Evolutionary conservation across 2,113 vertebrate genomes (phyloP).

Genomic region (Perca fluviatilis): DNA sequence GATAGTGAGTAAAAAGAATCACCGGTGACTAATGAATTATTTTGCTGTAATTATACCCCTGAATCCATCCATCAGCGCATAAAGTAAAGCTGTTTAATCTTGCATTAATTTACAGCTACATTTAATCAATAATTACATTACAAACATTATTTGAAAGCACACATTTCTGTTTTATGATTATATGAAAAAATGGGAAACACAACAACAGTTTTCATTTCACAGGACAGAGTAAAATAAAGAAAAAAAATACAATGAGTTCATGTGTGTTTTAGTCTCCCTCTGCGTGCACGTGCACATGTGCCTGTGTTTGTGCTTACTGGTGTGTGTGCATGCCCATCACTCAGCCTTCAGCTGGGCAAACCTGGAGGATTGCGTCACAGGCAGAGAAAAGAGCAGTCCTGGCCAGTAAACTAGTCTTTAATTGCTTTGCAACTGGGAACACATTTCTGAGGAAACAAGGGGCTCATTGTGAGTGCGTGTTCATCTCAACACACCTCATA

Average conservation of each 20-base stretch:
- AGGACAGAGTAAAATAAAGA: constrained; percentile 4
- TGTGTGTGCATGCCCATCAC: constrained; percentile 51
- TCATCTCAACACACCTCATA: constrained; percentile 81
- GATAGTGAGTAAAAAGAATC: background rate
- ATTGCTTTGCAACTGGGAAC: constrained; percentile 82
- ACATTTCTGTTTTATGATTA: background rate
- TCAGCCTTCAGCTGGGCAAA: constrained; percentile 65
- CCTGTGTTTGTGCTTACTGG: constrained; percentile 26
- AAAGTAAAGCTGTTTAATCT: background rate
- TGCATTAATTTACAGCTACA: background rate
- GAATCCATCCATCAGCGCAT: background rate
- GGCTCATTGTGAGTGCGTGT: constrained; percentile 77
- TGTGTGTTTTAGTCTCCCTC: constrained; percentile 16
- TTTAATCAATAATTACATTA: background rate
- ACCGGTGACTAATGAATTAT: constrained; percentile 1
- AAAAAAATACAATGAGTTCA: constrained; percentile 14
- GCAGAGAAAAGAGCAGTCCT: constrained; percentile 62
- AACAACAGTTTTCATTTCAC: background rate
- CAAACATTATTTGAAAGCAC: background rate
- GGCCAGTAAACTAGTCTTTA: constrained; percentile 81
- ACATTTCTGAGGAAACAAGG: constrained; percentile 81
- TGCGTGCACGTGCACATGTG: constrained; percentile 30
- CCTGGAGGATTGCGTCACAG: constrained; percentile 72
- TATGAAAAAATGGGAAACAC: background rate
- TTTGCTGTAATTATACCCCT: constrained; percentile 4